Conservation (phyloP, 2,113 vertebrate species). For the Pelvicachromis taeniatus region DNA sequence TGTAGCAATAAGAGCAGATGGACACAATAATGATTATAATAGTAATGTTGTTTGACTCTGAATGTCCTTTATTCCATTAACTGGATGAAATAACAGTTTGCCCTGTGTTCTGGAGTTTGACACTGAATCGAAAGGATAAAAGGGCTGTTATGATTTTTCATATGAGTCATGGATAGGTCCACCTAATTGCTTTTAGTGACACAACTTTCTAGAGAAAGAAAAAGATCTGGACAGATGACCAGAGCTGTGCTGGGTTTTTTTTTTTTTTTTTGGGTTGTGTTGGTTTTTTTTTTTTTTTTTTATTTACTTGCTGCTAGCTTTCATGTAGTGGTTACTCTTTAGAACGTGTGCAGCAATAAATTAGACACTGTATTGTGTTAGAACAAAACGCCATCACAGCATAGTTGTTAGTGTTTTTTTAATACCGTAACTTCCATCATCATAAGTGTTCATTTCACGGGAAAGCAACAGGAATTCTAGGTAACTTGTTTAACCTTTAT, state of each 20-base stretch:
- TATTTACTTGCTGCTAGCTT: conserved; percentile 22
- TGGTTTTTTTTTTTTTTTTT: neutral
- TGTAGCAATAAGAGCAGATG: conserved; percentile 35
- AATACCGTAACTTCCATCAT: neutral
- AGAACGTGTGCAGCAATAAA: neutral
- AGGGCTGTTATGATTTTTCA: conserved; percentile 35
- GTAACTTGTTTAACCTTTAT: neutral
- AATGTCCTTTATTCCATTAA: conserved; percentile 28
- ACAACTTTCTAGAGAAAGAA: conserved; percentile 5
- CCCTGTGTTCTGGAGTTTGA: conserved; percentile 7
- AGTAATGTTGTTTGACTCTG: conserved; percentile 7
- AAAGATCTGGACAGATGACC: neutral
- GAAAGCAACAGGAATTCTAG: neutral
- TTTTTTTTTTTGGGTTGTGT: conserved; percentile 13
- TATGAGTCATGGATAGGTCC: conserved; percentile 20
- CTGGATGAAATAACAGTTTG: conserved; percentile 10
- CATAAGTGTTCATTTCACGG: neutral
- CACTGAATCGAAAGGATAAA: conserved; percentile 32
- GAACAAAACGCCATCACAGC: neutral
- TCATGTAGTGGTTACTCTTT: neutral
- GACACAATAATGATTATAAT: conserved; percentile 29
- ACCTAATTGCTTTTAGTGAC: conserved; percentile 51
- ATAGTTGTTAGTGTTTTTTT: neutral
- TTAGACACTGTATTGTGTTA: neutral
- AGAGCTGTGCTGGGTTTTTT: neutral